Evolutionary conservation across 2,888 invertebrate genomes (phyloP).

Genomic region (Corythucha ciliata): DNA sequence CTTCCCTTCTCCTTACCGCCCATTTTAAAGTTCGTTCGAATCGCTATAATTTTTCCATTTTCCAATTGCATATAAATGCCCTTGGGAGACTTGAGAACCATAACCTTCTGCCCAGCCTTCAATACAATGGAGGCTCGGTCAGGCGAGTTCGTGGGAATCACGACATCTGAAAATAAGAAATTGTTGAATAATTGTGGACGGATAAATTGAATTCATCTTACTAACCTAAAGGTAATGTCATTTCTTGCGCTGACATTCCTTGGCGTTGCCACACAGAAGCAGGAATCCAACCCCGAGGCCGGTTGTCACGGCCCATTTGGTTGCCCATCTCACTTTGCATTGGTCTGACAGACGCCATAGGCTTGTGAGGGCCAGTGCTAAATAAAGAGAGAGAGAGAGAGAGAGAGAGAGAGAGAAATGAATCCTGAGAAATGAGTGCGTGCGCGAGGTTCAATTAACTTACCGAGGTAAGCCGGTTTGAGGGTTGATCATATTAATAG

Average conservation of each 20-base stretch:
- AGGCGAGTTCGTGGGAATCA: conserved; percentile 83
- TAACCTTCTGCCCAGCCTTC: conserved; percentile 87
- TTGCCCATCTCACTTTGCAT: conserved; percentile 57
- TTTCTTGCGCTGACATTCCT: conserved; percentile 91
- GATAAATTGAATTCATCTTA: conserved; percentile 1
- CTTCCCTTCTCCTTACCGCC: conserved; percentile 14
- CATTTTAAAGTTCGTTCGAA: conserved; percentile 66
- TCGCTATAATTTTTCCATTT: conserved; percentile 90
- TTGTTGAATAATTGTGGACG: not conserved
- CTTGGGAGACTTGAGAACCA: conserved; percentile 89
- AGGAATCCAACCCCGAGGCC: conserved; percentile 63
- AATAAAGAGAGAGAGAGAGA: not conserved
- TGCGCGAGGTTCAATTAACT: too few species aligned
- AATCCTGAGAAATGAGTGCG: too few species aligned
- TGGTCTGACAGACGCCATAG: conserved; percentile 58
- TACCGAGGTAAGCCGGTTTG: conserved; percentile 20
- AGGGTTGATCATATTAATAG: conserved; percentile 20
- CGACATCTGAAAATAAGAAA: conserved; percentile 56
- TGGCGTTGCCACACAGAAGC: conserved; percentile 86
- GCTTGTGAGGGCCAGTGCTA: conserved; percentile 30
- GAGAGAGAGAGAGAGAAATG: too few species aligned
- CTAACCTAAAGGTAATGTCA: conserved; percentile 75
- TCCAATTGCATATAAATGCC: conserved; percentile 93
- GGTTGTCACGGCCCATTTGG: conserved; percentile 27
- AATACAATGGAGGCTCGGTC: conserved; percentile 82